phyloP scores from a whole-genome alignment of 2,888 invertebrate species.

The Chouioia cunea region DNA sequence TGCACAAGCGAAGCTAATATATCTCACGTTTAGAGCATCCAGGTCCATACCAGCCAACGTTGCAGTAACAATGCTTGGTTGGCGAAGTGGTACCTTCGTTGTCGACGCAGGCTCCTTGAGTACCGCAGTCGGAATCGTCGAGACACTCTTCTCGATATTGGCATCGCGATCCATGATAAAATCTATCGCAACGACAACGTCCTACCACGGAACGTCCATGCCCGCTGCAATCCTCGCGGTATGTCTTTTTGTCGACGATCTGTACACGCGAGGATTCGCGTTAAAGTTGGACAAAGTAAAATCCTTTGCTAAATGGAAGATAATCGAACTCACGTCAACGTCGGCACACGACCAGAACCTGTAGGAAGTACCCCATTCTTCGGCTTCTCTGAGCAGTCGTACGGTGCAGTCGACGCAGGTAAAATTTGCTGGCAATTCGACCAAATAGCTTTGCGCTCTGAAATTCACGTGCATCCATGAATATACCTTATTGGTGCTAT shows the following conservation, averaged over 20 bases:
- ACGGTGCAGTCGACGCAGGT: constrained; percentile 91
- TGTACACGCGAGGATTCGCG: constrained; percentile 33
- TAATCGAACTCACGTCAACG: constrained; percentile 78
- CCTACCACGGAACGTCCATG: constrained; percentile 85
- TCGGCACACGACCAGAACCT: constrained; percentile 97
- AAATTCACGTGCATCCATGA: no score
- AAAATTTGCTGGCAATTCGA: constrained; percentile 85
- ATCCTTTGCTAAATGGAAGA: constrained; percentile 8
- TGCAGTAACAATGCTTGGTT: constrained; percentile 88
- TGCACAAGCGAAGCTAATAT: neutral
- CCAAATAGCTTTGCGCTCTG: constrained; percentile 86
- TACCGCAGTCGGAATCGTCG: constrained; percentile 87
- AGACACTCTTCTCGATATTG: constrained; percentile 92
- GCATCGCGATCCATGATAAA: constrained; percentile 86
- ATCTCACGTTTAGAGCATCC: constrained; percentile 85
- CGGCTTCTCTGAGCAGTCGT: constrained; percentile 88
- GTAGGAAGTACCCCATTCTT: constrained; percentile 89
- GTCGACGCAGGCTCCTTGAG: constrained; percentile 87
- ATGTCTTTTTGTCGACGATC: constrained; percentile 75
- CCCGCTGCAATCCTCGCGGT: constrained; percentile 86
- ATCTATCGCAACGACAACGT: constrained; percentile 84
- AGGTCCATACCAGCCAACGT: constrained; percentile 88
- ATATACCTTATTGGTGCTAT: no score
- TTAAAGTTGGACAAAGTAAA: neutral
- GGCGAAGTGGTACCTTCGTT: constrained; percentile 85